Base-by-base conservation (phyloP, 2,113 vertebrate species). In the Sebastes fasciatus region DNA sequence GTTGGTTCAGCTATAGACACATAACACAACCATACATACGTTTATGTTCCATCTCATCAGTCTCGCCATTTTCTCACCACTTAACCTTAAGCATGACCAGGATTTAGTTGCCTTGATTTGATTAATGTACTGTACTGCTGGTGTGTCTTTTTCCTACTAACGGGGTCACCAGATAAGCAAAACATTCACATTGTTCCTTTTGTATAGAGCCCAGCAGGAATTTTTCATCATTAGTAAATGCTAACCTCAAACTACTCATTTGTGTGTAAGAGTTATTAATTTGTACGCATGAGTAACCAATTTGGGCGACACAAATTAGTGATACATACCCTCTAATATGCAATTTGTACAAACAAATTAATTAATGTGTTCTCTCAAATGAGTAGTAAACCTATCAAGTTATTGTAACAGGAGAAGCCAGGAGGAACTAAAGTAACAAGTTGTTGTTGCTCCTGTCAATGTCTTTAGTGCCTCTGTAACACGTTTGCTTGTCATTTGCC, bases 211-310 rank as follows among this genome's bases (percentile, higher is more conserved):
- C 54, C 48, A 77, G 19, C 52, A 74, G 13, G 11, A 2, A 57
- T 71, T 45, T 78, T 62, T 66, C 8, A 49, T 78, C 40, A 60
- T 75, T 67, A 57, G 48, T 2, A 52, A 64, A 74, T 12, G 23
- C 69, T 51, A 40, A 72, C 14, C 23, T 68, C 63, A 54, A 79
- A 83, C 12, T 34, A 49, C 21, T 51, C 23, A 67, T 83, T 77
- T 77, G 69, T 76, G 46, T 74, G 3, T 52, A 52, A 26, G 23
- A 48, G 46, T 72, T 77, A 46, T 73, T 65, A 13, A 58, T 78
- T 62, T 55, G 4, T 62, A 75, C 0, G 14, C n/a, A 72, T 21
- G 51, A 71, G 42, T 49, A 72, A 65, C 40, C 42, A 11, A 79
- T 76, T 52, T 58, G 43, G 21, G 58, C 5, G 34, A 13, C n/a